Evolutionary conservation across 1,140 invertebrate species (phyloP).

Genomic region (Tetramorium alpestre): DNA sequence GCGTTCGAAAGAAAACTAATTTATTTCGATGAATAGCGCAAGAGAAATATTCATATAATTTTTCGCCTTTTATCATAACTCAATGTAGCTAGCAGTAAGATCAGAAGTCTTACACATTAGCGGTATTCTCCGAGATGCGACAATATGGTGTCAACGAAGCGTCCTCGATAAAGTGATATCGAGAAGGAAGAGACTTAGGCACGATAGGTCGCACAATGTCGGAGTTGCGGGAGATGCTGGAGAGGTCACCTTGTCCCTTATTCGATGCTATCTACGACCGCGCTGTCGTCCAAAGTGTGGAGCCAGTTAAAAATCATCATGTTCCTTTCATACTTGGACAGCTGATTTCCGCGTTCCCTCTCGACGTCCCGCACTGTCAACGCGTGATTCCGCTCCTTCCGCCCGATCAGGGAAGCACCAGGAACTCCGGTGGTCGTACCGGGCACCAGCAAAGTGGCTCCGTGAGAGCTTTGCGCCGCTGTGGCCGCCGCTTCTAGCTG

Average conservation of each 20-base stretch:
- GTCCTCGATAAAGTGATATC: neutral
- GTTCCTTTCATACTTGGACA: conserved; percentile 95
- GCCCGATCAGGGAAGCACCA: conserved; percentile 69
- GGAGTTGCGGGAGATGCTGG: neutral
- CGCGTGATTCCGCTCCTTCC: conserved; percentile 85
- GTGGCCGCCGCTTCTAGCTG: conserved; percentile 88
- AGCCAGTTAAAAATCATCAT: conserved; percentile 98
- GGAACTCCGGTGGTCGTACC: conserved; percentile 75
- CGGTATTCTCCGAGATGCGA: conserved; percentile 21
- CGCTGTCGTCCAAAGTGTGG: conserved; percentile 92
- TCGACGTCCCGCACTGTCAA: conserved; percentile 93
- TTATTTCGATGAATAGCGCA: neutral
- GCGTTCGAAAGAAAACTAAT: neutral
- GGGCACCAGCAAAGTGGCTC: conserved; percentile 86
- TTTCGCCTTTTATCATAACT: neutral
- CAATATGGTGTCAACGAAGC: neutral
- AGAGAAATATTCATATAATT: neutral
- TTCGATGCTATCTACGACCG: conserved; percentile 86
- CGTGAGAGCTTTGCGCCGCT: conserved; percentile 82
- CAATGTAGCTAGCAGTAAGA: neutral
- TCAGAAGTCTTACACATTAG: conserved; percentile 22
- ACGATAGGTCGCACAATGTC: conserved; percentile 46
- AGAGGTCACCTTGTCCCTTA: conserved; percentile 69
- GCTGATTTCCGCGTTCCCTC: conserved; percentile 92
- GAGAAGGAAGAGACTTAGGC: conserved; percentile 46